These are phyloP conservation scores for Drosophila bifasciata DNA, from an alignment of 1,140 invertebrate genomes.

Conservation along the genomic window DNA sequence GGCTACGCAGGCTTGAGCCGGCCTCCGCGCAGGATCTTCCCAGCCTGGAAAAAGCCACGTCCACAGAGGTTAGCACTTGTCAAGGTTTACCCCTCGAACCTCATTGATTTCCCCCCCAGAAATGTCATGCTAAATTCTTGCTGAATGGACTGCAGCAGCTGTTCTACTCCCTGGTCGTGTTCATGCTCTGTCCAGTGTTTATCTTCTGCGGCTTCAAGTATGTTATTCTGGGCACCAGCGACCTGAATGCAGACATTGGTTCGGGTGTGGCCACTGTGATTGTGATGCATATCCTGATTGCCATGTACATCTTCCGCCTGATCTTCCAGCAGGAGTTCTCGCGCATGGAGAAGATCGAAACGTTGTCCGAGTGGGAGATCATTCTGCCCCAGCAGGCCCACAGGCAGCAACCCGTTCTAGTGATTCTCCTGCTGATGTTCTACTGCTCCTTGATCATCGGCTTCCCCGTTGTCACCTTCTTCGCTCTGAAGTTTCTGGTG, in stretches of 20 bases:
- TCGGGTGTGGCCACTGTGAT: constrained; percentile 37
- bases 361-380: constrained; percentile 19
- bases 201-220: constrained; percentile 30
- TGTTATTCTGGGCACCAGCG: constrained; percentile 1
- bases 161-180: constrained; percentile 15
- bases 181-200: constrained; percentile 20
- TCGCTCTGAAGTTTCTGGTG: constrained; percentile 48
- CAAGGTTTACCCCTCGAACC: too few species aligned
- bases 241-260: constrained; percentile 33
- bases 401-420: constrained; percentile 9
- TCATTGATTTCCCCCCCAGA: background rate
- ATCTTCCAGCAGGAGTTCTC: constrained; percentile 24
- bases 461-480: constrained; percentile 46
- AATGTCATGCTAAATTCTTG: background rate
- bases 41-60: constrained; percentile 10
- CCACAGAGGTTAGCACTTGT: constrained; percentile 1
- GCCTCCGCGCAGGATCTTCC: constrained; percentile 13
- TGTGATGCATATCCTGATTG: constrained; percentile 33
- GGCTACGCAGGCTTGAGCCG: constrained; percentile 7
- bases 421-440: constrained; percentile 28
- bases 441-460: constrained; percentile 39
- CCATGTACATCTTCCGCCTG: constrained; percentile 34
- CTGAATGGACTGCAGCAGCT: constrained; percentile 17
- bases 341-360: constrained; percentile 10
- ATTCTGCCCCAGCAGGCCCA: background rate